Percentiles rank a stretch among this genome's conserved stretches.
These are phyloP conservation scores for Sinhomidia bicolor DNA, from an alignment of 2,888 invertebrate genomes.

Conservation along the genomic window DNA sequence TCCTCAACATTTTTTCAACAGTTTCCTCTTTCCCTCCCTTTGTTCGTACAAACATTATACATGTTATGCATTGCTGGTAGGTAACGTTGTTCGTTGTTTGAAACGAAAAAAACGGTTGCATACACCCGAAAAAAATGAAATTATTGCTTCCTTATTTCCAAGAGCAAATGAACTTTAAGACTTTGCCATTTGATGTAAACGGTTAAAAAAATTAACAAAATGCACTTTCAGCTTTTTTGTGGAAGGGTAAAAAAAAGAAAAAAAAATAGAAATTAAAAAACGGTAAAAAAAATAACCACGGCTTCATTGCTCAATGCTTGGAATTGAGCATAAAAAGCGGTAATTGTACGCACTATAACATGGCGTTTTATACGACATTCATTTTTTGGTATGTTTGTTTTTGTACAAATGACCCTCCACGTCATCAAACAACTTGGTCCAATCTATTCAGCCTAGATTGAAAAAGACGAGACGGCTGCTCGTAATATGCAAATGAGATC, in stretches of 20 bases:
- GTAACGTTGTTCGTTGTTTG: too few species aligned
- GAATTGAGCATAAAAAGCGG: neutral
- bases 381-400: too few species aligned
- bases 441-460: neutral
- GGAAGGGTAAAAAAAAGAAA: too few species aligned
- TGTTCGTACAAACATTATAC: neutral
- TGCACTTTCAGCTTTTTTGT: neutral
- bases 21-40: constrained; percentile 42
- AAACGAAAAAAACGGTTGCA: neutral
- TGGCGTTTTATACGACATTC: too few species aligned
- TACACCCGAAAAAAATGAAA: neutral
- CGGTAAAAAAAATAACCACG: neutral
- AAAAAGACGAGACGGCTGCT: constrained; percentile 27
- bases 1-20: constrained; percentile 56
- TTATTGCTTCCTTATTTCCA: neutral
- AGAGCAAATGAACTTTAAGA: neutral
- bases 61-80: too few species aligned
- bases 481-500: constrained; percentile 75
- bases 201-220: neutral
- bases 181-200: neutral
- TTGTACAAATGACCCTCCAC: neutral
- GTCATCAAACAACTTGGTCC: neutral
- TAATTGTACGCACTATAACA: neutral
- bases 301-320: neutral
- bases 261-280: neutral